Evolutionary conservation across 2,797 vertebrate species (phyloP), one percentile per base, ranked within the genome.

Genomic region (Lepilemur ruficaudatus): DNA sequence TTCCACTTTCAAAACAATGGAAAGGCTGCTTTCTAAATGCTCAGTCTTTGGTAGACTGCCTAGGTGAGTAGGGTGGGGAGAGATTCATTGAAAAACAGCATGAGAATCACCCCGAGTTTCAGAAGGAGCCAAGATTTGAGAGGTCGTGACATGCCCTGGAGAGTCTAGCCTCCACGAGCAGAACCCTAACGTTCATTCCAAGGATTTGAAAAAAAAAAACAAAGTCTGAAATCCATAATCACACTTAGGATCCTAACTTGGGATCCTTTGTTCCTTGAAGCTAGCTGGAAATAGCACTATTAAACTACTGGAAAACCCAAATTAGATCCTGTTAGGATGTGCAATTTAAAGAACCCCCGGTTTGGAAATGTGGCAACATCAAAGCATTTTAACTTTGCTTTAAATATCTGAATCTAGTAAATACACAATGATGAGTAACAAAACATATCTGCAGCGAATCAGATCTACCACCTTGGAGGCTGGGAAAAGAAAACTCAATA

Each of bases 371-470:
- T 1, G 2, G 20, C 2, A 73, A 69, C 2, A 30, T 67, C 43
- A 30, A 22, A 0, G 76, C 76, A 11, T 7, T 75, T 6, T 65
- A 23, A 78, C 9, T 20, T 0, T 28, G 23, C 35, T 46, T 73
- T 11, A 76, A n/a, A 25, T 11, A 78, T 41, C 9, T 32, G 80
- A 12, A 35, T 20, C 17, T 23, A 35, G 35, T 22, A 20, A 25
- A 38, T 1, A 22, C 1, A 38, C 84, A 70, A 70, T 1, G 72
- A 17, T 43, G 35, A 59, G 1, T 1, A 55, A 50, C 12, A 32
- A 5, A 2, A 2, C 2, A 7, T 4, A 14, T 46, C 63, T 2
- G 0, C 0, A 0, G 20, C 0, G 1, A n/a, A 23, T 22, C 14
- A 4, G 0, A 5, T 15, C 57, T 4, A 0, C 2, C 20, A 4